Conservation (phyloP, 92 coral and sea anemone genomes). For the Pocillopora meandrina region DNA sequence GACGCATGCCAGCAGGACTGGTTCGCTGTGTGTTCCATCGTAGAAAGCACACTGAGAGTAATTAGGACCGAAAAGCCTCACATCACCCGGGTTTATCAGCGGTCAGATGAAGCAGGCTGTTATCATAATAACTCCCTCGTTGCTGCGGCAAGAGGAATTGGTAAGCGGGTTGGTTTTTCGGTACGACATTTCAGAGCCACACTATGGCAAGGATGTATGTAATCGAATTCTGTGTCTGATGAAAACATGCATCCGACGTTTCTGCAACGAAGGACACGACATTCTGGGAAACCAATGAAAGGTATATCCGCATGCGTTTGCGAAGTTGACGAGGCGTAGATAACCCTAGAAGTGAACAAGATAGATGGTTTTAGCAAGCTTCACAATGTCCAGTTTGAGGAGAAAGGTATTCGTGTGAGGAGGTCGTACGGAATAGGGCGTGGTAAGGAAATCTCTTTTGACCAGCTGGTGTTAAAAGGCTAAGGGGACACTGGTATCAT, state of each 20-base stretch:
- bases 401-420: constrained; percentile 53
- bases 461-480: constrained; percentile 16
- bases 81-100: constrained; percentile 30
- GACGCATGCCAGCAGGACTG: constrained; percentile 46
- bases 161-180: constrained; percentile 51
- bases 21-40: constrained; percentile 39
- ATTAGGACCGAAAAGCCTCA: constrained; percentile 18
- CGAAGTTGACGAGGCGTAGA: constrained; percentile 43
- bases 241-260: constrained; percentile 64
- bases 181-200: constrained; percentile 79
- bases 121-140: constrained; percentile 46
- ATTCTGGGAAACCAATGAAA: constrained; percentile 56
- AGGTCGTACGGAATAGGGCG: constrained; percentile 54
- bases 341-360: constrained; percentile 50
- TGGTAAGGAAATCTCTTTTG: constrained; percentile 47
- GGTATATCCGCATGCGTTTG: constrained; percentile 65
- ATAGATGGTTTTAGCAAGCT: constrained; percentile 39
- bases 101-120: constrained; percentile 31
- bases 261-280: constrained; percentile 73
- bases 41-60: constrained; percentile 14
- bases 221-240: constrained; percentile 75
- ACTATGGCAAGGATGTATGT: constrained; percentile 66
- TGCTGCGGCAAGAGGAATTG: constrained; percentile 51
- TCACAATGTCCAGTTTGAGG: constrained; percentile 60
- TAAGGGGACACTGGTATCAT: constrained; percentile 49